Percentiles rank a stretch among this genome's conserved stretches.
Conservation (phyloP, 2,888 invertebrate species). For the Criorhina ranunculi region DNA sequence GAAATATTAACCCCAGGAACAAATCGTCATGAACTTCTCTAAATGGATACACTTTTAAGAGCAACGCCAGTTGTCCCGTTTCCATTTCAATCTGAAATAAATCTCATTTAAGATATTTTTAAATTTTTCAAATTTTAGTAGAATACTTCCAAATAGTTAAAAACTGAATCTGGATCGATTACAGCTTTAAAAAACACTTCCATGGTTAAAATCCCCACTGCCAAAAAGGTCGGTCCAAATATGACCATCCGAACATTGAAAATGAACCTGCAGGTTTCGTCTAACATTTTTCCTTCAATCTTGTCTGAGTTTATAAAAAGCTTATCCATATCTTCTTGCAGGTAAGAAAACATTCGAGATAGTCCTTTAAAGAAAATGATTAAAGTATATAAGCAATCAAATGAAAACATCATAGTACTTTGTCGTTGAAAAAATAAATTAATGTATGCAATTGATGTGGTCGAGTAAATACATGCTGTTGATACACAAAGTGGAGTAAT, state of each 20-base stretch:
- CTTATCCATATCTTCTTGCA: conserved; percentile 77
- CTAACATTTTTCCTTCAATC: conserved; percentile 76
- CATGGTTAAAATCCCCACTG: conserved; percentile 77
- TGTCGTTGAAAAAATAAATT: conserved; percentile 79
- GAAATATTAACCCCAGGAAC: conserved; percentile 78
- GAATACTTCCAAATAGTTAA: conserved; percentile 78
- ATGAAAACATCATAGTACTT: conserved; percentile 77
- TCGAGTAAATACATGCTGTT: conserved; percentile 79
- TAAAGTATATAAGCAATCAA: neutral
- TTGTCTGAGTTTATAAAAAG: conserved; percentile 77
- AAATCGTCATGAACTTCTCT: conserved; percentile 79
- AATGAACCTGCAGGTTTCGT: conserved; percentile 77
- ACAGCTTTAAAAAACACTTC: conserved; percentile 79
- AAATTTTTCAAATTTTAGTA: too few species aligned
- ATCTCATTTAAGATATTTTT: neutral
- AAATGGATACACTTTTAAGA: conserved; percentile 80
- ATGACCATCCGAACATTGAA: conserved; percentile 77
- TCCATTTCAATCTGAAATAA: conserved; percentile 70
- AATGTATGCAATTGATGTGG: conserved; percentile 79
- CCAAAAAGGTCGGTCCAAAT: conserved; percentile 79
- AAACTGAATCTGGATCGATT: conserved; percentile 79
- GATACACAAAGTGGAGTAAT: conserved; percentile 79
- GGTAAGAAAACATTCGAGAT: conserved; percentile 76
- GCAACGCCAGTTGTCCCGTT: conserved; percentile 78
- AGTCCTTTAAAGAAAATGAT: conserved; percentile 72